phyloP scores from a whole-genome alignment of 37 sponge, comb jelly and placozoan genomes.

The Halichondria panicea region DNA sequence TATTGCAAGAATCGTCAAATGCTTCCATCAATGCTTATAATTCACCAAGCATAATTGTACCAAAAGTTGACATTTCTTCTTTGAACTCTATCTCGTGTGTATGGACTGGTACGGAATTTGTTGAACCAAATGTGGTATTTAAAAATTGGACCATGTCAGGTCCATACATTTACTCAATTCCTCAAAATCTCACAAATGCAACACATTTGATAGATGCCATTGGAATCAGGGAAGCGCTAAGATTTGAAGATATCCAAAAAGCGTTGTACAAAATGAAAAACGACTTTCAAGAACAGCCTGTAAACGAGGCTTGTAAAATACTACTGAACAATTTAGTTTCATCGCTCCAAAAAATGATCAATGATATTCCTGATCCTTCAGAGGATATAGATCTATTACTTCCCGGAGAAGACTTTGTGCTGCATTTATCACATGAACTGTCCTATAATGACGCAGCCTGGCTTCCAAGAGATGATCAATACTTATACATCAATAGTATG shows the following conservation, averaged over 20 bases:
- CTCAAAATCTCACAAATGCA: not conserved
- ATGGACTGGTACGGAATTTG: slow-evolving; percentile 14
- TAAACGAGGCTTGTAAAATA: not conserved
- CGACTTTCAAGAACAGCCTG: not conserved
- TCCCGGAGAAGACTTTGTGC: too few relatives aligned
- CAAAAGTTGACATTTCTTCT: not conserved
- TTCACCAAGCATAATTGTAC: too few relatives aligned
- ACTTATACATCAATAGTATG: not conserved
- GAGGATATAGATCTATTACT: too few relatives aligned
- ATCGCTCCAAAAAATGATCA: too few relatives aligned
- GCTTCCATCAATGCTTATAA: too few relatives aligned
- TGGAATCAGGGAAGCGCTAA: not conserved
- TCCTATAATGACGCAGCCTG: slow-evolving; percentile 36
- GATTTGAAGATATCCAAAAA: not conserved
- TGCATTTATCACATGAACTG: slow-evolving; percentile 22
- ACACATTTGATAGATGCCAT: not conserved
- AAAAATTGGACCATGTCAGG: slow-evolving; percentile 9
- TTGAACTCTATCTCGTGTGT: slow-evolving; percentile 8
- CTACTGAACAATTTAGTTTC: not conserved
- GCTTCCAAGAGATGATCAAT: not conserved
- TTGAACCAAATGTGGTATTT: not conserved
- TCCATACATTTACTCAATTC: slow-evolving; percentile 7
- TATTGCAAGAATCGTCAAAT: too few relatives aligned
- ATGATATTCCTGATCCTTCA: not conserved
- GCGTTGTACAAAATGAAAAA: not conserved